Base-by-base conservation (phyloP, 2,797 vertebrate genomes). In the Odontamblyopus rebecca region DNA sequence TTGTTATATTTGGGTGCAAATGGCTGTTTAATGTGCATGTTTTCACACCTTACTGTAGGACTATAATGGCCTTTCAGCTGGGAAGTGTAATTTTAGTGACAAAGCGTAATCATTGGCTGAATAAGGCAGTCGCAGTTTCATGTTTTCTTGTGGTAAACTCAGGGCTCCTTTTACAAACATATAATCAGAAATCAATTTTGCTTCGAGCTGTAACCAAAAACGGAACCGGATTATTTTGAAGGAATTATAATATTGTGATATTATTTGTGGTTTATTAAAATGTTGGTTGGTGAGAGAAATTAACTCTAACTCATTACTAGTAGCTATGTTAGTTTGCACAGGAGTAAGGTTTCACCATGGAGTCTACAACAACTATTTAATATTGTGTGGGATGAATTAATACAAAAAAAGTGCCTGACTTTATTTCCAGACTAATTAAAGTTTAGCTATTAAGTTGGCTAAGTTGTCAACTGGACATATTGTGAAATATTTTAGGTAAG, bases 21-120 rank as follows among this genome's bases (percentile, higher is more conserved):
- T 85, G 74, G 75, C 70, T 78, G 75, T 87, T 82, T 85, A 85
- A 89, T 84, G 86, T 75, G 76, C 76, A 83, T 89, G 76, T 83
- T 50, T 81, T 82, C 76, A 71, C 78, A 83, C 81, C 77, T 83
- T 80, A 84, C 73, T 72, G 71, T 85, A 62, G 77, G 85, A 84
- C 79, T 74, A 68, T 84, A 73, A 86, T 82, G 72, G 75, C 65
- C 73, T 77, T 79, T 82, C 67, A 70, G 77, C 77, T 86, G 78
- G 75, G 68, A 83, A 85, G 75, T 84, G 76, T 85, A 81, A 84
- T 84, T 86, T 81, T 66, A 80, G 69, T 54, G 53, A 80, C 72
- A 77, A 79, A 74, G 68, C 68, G 11, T 56, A 86, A 83, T 81
- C 71, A 65, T 76, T 80, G 69, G 70, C 82, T 71, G 41, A 67